Base-by-base conservation (phyloP, 2,888 invertebrate species). In the Acanthacorydalis orientalis region DNA sequence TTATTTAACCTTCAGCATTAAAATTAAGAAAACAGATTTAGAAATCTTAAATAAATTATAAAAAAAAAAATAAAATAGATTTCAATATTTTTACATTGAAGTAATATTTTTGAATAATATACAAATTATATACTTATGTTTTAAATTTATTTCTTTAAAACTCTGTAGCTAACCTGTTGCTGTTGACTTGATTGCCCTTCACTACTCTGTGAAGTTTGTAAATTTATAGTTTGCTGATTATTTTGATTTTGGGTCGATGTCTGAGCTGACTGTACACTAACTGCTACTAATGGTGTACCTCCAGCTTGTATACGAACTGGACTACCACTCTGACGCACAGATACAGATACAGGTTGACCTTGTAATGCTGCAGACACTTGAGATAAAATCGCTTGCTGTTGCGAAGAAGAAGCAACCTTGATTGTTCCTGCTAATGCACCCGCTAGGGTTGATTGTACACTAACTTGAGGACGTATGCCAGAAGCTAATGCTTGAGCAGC, bases 281-380 rank as follows among this genome's bases (percentile, higher is more conserved):
- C 77, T 4, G 76, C 72, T 8, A 79, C 68, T 31, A 75, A 60
- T 33, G 74, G 73, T 15, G 64, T 57, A 45, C 65, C 57, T 48
- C 70, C 68, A 16, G 75, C 68, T 60, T 78, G 73, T 51, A 77
- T 67, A 45, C 74, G 70, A 31, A 78, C 77, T 49, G 76, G 79
- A 58, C 74, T 77, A 4, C 71, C 64, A 52, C 67, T 70, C 54
- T 74, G 74, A 2, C 74, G 61, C 33, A 65, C 63, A 6, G 59
- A 56, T 15, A 64, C 60, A 50, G 60, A 59, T 10, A 64, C 60
- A 50, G 60, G 60, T 62, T 68, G 74, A 57, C 67, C 72, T 62
- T 52, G 72, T 55, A 68, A 72, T 50, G 64, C 73, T 54, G 72
- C 72, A 14, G 73, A 69, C 43, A 70, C 68, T 56, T 75, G 74